Percentiles rank a stretch among this genome's conserved stretches.
Conservation (phyloP, 2,797 vertebrate species). For the Bradypodion ventrale region DNA sequence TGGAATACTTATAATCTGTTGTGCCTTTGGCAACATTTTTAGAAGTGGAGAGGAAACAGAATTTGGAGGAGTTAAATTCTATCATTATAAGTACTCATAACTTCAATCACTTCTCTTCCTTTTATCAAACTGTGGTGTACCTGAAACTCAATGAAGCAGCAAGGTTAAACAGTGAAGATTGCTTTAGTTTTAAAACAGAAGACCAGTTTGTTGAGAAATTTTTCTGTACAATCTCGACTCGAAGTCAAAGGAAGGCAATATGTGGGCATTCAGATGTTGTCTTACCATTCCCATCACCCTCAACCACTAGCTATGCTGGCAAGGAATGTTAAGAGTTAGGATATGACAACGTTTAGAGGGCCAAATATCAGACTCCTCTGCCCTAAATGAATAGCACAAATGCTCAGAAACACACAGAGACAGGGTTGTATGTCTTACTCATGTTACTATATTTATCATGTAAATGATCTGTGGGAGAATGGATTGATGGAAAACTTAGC, state of each 20-base stretch:
- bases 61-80: neutral
- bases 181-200: neutral
- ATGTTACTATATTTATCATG: neutral
- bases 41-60: constrained; percentile 37
- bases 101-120: neutral
- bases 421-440: neutral
- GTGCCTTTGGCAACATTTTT: constrained; percentile 40
- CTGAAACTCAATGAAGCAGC: neutral
- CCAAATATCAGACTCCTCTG: too few species aligned
- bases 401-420: neutral
- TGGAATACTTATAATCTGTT: neutral
- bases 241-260: too few species aligned
- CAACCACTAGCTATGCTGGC: too few species aligned
- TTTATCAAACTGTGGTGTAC: neutral
- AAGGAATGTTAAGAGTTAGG: too few species aligned
- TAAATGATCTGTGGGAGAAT: neutral
- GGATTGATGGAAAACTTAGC: too few species aligned
- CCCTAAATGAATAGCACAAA: neutral
- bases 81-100: neutral
- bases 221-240: neutral
- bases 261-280: too few species aligned
- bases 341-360: too few species aligned
- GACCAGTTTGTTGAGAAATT: neutral
- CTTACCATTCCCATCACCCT: too few species aligned
- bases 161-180: neutral